A percentile compares a stretch with the other conserved stretches of the same genome.
Evolutionary conservation across 2,888 invertebrate genomes (phyloP).

Genomic region (Cheilosia urbana): DNA sequence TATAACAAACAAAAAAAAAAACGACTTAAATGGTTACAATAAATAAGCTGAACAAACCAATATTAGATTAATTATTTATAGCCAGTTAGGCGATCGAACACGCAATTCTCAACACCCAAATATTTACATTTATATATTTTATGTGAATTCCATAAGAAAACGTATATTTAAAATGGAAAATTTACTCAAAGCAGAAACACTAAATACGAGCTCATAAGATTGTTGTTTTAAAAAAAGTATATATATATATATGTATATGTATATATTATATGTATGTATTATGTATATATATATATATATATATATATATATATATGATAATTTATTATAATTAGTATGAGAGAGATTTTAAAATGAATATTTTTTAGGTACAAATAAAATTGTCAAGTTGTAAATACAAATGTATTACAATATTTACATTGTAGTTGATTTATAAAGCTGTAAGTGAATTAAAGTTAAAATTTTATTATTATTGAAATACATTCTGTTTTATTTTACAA

Average conservation of each 20-base stretch:
- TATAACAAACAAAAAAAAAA: slow-evolving; percentile 10
- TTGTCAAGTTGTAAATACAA: slow-evolving; percentile 67
- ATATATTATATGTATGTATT: too few species aligned
- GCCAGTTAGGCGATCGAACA: slow-evolving; percentile 34
- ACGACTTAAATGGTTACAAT: slow-evolving; percentile 42
- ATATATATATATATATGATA: neutral
- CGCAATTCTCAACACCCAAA: slow-evolving; percentile 45
- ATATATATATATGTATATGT: neutral
- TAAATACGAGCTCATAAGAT: slow-evolving; percentile 49
- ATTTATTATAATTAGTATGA: slow-evolving; percentile 39
- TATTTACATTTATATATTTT: slow-evolving; percentile 46
- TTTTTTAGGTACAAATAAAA: slow-evolving; percentile 72
- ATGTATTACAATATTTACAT: slow-evolving; percentile 68
- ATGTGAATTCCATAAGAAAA: slow-evolving; percentile 46
- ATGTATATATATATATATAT: neutral
- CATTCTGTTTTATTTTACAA: slow-evolving; percentile 15
- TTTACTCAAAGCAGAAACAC: slow-evolving; percentile 29
- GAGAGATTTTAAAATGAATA: slow-evolving; percentile 69
- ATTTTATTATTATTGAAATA: slow-evolving; percentile 68
- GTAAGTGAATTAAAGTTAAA: slow-evolving; percentile 70
- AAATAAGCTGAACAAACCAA: slow-evolving; percentile 43
- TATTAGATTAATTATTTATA: slow-evolving; percentile 36
- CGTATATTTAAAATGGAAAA: slow-evolving; percentile 44
- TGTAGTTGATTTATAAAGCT: slow-evolving; percentile 66
- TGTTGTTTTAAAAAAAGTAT: slow-evolving; percentile 47